Evolutionary conservation across 2,113 vertebrate genomes (phyloP).

Genomic region (Isichthys henryi): DNA sequence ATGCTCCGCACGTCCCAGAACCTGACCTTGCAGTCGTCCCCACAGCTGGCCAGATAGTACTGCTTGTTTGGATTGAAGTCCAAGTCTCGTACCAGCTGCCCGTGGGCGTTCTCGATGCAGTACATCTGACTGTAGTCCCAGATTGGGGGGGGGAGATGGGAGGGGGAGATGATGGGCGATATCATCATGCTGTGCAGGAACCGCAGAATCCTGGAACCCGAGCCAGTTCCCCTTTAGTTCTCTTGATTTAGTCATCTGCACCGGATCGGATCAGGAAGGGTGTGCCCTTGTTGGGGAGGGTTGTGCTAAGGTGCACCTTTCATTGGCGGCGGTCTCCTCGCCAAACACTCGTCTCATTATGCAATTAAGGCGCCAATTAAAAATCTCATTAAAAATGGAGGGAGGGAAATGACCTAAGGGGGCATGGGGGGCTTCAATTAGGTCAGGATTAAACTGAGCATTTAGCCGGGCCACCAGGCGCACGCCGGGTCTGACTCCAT

Average conservation of each 20-base stretch:
- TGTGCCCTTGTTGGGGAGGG: background rate
- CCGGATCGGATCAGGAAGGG: background rate
- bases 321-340: conserved; percentile 11
- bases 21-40: conserved; percentile 98
- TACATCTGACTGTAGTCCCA: conserved; percentile 79
- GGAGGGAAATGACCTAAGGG: conserved; percentile 56
- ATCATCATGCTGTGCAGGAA: background rate
- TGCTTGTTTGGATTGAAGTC: conserved; percentile 99
- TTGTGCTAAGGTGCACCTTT: background rate
- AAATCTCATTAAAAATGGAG: conserved; percentile 68
- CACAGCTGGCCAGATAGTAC: conserved; percentile 95
- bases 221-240: background rate
- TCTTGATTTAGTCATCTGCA: background rate
- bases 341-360: conserved; percentile 59
- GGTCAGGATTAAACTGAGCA: conserved; percentile 50
- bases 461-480: background rate
- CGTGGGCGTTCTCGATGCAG: conserved; percentile 95
- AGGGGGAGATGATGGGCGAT: background rate
- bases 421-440: conserved; percentile 57
- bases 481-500: background rate
- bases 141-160: background rate
- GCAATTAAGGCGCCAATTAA: conserved; percentile 74
- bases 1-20: conserved; percentile 94
- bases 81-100: conserved; percentile 94
- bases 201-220: background rate